Base-by-base conservation (phyloP, 2,113 vertebrate species). In the Mobula hypostoma region DNA sequence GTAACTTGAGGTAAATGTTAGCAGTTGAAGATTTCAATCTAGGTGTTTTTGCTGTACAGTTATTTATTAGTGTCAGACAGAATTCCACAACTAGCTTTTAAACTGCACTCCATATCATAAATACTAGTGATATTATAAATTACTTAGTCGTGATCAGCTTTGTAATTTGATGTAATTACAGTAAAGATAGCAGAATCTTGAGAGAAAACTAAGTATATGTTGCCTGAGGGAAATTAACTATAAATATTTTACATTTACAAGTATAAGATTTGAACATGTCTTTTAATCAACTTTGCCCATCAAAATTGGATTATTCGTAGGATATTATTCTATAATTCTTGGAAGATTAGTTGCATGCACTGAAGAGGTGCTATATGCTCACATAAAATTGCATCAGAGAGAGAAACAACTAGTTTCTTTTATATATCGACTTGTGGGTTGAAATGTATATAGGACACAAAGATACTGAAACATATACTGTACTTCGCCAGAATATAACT, bases 21-120 rank as follows among this genome's bases (percentile, higher is more conserved):
- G 7, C 14, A 92, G 27, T 90, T 66, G 7, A 74, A 48, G 36
- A 11, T 93, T 74, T 56, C 21, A 74, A 29, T 24, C 4, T 7
- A 9, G 40, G 68, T 8, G 9, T 15, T 40, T 91, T 74, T 27
- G 32, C 48, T 93, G 40, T 48, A 48, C 66, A 93, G 63, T 40
- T 74, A 74, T 93, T 93, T 11, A 40, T 27, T 74, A 8, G 74
- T 72, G 68, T 27, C 36, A 29, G 6, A 3, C 70, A 74, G 40
- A 48, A 93, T 40, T 72, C 40, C 72, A 93, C 40, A 93, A 74
- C 36, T 56, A 74, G 21, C 74, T 74, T 93, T n/a, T 93, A 93
- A 29, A 11, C n/a, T 93, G 68, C 2, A 74, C 72, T 72, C 68
- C 48, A n/a, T 14, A 74, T 4, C 48, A 21, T 40, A 32, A n/a